Evolutionary conservation across 2,113 vertebrate species (phyloP).

Genomic region (Porphyrio hochstetteri): DNA sequence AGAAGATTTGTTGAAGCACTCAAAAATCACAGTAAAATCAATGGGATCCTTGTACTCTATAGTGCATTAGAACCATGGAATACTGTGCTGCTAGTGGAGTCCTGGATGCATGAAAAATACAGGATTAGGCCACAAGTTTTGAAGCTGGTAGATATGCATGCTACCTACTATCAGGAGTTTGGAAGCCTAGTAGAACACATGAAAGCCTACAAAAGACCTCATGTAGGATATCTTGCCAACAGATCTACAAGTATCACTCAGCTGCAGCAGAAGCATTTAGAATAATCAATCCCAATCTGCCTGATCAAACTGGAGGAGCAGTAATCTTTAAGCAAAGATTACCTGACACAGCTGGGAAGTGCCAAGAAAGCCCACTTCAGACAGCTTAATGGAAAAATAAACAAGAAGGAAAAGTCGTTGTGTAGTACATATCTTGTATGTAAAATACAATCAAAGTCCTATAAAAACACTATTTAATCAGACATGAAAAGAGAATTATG

Average conservation of each 20-base stretch:
- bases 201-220: background rate
- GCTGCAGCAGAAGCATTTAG: background rate
- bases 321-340: constrained; percentile 43
- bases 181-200: background rate
- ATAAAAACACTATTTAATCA: background rate
- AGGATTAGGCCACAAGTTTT: background rate
- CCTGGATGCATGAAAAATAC: background rate
- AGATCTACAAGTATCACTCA: background rate
- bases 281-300: background rate
- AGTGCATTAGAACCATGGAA: background rate
- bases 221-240: background rate
- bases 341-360: background rate
- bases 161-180: background rate
- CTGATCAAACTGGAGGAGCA: background rate
- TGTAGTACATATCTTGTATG: background rate
- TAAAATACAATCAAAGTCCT: background rate
- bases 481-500: background rate
- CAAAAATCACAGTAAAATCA: background rate
- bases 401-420: background rate
- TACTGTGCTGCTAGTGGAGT: background rate
- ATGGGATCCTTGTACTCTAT: background rate
- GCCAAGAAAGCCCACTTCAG: background rate
- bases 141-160: background rate
- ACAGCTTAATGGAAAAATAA: background rate
- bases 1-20: background rate